phyloP scores from a whole-genome alignment of 1,140 invertebrate species.

The Drosophila equinoxialis region DNA sequence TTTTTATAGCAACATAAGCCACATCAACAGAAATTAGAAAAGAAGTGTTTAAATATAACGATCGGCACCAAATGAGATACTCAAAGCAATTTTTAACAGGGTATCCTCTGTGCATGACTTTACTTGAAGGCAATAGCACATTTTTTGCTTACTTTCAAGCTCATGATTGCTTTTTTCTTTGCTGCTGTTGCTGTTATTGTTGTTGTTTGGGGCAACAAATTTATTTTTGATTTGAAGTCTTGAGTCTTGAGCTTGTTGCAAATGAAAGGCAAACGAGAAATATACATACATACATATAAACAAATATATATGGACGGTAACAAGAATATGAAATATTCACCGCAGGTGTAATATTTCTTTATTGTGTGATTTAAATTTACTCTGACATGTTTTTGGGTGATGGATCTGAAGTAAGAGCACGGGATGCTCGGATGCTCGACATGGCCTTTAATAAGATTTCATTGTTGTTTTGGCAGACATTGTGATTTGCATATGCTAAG shows the following conservation, averaged over 20 bases:
- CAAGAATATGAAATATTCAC: constrained; percentile 65
- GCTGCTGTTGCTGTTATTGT: not conserved
- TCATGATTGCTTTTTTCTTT: constrained; percentile 72
- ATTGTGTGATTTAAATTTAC: constrained; percentile 68
- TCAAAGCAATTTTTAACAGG: not conserved
- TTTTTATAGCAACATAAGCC: too few species aligned
- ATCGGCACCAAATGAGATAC: too few species aligned
- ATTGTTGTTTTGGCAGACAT: constrained; percentile 61
- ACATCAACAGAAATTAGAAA: too few species aligned
- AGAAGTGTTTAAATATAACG: too few species aligned
- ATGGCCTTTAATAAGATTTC: constrained; percentile 67
- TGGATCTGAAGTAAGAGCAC: not conserved
- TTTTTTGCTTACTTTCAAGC: not conserved
- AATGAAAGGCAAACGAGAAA: constrained; percentile 33
- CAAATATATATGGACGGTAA: not conserved
- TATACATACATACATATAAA: not conserved
- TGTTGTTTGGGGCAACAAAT: constrained; percentile 27
- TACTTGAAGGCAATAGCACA: not conserved
- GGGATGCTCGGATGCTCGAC: not conserved
- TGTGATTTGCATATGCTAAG: constrained; percentile 53
- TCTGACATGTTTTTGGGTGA: constrained; percentile 35
- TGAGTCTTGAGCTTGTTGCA: constrained; percentile 33
- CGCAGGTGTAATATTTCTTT: constrained; percentile 73
- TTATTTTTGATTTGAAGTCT: constrained; percentile 60
- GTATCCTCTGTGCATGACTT: not conserved